phyloP scores from a whole-genome alignment of 2,797 vertebrate genomes.

The Bufotes viridis region DNA sequence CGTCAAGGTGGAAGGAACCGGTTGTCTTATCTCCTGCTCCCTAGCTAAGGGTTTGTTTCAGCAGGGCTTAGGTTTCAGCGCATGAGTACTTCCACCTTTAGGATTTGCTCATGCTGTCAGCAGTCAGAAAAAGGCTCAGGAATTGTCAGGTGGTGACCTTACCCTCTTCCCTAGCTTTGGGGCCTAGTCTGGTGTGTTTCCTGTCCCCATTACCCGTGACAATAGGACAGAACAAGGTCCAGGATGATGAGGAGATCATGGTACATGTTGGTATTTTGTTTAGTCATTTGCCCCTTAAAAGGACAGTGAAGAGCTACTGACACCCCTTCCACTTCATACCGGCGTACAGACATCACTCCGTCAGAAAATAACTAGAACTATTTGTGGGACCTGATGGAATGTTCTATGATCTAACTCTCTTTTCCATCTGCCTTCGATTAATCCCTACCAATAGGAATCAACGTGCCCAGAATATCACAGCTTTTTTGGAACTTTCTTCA shows the following conservation, averaged over 20 bases:
- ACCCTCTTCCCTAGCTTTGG: no score
- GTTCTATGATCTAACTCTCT: not conserved
- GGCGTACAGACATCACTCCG: not conserved
- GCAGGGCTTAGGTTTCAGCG: no score
- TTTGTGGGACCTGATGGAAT: not conserved
- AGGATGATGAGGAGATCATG: not conserved
- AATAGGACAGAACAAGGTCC: no score
- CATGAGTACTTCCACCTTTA: no score
- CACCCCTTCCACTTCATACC: not conserved
- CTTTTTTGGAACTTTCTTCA: slow-evolving; percentile 11
- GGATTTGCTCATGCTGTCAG: no score
- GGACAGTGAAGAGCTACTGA: not conserved
- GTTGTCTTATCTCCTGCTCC: no score
- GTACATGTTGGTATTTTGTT: not conserved
- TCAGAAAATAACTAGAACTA: not conserved
- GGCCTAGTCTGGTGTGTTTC: no score
- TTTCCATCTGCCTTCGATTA: slow-evolving; percentile 21
- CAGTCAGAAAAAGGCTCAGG: no score
- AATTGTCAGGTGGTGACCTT: no score
- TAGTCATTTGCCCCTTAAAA: not conserved
- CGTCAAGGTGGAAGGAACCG: no score
- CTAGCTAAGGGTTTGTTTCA: no score
- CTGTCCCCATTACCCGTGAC: no score
- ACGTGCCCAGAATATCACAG: slow-evolving; percentile 13
- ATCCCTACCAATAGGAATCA: not conserved